Evolutionary conservation across 2,888 invertebrate genomes (phyloP), one percentile per base, ranked within the genome.

Genomic region (Athripsodes cinereus): DNA sequence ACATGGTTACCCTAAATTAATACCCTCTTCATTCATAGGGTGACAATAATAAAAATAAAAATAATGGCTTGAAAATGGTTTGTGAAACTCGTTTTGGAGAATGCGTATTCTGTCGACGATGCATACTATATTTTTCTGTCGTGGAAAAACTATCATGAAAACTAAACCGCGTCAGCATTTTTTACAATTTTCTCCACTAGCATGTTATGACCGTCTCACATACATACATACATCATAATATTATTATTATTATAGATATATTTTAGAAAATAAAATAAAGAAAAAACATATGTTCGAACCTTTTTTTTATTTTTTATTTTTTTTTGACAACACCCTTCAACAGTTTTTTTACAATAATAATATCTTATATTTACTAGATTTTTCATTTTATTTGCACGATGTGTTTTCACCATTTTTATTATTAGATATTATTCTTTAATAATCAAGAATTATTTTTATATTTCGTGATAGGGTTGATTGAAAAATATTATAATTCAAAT

Each of bases 121-220:
- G 47, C 47, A 47, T 21, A 13, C 20, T 47, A 47, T 47, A 20
- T 47, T 21, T 40, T 40, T 5, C 13, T 13, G 26, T 6, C 47
- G 20, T 47, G 6, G 6, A 50, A 26, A 50, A 50, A 50, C 22
- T 22, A 26, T 22, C 50, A 22, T 50, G 50, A 50, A 26, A 26
- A 50, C 21, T 20, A 22, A n/a, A 50, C 6, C 10, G 10, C 16
- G 50, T 50, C 22, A 50, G 50, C 50, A 16, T 50, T 50, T 50
- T 22, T 40, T 13, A 40, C 26, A 40, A 40, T 40, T 8, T 40
- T 40, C 13, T 16, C 40, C 5, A 13, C 2, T 40, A 13, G 40
- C 16, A n/a, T 40, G n/a, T 13, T 13, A n/a, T 16, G 40, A 13
- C 5, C 13, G 8, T 5, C 16, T 3, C n/a, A 5, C 40, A 8